A percentile compares a stretch with the other conserved stretches of the same genome.
Evolutionary conservation across 30 jellyfish, hydroid and myxozoan genomes (phyloP).

Genomic region (Hydra vulgaris): DNA sequence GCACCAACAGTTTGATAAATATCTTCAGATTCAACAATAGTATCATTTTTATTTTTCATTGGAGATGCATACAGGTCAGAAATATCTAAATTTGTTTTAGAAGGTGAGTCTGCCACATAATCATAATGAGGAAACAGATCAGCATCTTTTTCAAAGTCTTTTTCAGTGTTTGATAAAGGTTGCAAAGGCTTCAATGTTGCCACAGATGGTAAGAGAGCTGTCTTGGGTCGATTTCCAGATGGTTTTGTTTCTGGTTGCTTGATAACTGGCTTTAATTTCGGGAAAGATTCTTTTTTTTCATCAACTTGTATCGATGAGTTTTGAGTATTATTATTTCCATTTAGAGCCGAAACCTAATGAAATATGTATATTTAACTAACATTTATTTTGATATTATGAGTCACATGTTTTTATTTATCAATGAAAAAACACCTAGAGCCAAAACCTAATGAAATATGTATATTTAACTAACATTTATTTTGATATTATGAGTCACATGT

Average conservation of each 20-base stretch:
- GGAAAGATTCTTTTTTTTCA: slow-evolving; percentile 23
- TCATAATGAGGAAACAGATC: slow-evolving; percentile 21
- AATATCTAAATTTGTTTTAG: too few species aligned
- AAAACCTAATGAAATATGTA: not conserved
- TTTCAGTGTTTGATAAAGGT: slow-evolving; percentile 11
- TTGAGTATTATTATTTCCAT: not conserved
- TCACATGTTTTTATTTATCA: too few species aligned
- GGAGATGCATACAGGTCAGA: slow-evolving; percentile 28
- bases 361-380: too few species aligned
- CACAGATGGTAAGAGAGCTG: slow-evolving; percentile 23
- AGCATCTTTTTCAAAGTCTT: slow-evolving; percentile 1
- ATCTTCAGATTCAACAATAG: slow-evolving; percentile 1
- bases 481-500: too few species aligned
- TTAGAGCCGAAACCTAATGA: not conserved
- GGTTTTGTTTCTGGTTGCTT: slow-evolving; percentile 15
- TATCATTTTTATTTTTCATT: not conserved
- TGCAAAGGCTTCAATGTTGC: slow-evolving; percentile 27
- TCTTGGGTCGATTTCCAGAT: slow-evolving; percentile 21
- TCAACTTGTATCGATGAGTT: not conserved
- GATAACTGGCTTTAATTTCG: slow-evolving; percentile 32
- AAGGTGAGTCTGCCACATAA: slow-evolving; percentile 15
- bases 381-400: too few species aligned
- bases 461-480: too few species aligned
- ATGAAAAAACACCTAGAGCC: too few species aligned
- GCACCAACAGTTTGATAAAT: slow-evolving; percentile 23